Conservation (phyloP, 2,797 vertebrate genomes). For the Nyctalus aviator region DNA sequence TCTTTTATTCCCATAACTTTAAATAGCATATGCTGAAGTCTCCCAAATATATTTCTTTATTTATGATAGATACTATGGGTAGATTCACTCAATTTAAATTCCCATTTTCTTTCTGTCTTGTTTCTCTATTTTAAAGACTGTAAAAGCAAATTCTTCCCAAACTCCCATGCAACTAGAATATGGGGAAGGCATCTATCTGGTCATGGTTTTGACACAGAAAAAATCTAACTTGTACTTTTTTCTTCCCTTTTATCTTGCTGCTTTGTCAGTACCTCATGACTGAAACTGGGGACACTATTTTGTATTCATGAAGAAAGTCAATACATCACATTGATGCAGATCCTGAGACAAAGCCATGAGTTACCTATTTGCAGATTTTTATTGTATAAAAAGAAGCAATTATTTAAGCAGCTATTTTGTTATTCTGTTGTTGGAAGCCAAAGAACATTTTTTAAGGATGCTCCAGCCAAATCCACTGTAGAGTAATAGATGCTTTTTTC, state of each 20-base stretch:
- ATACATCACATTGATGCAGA: background rate
- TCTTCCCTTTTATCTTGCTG: background rate
- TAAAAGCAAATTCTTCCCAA: slow-evolving; percentile 20
- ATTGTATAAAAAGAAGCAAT: background rate
- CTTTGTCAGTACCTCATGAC: background rate
- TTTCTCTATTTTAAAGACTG: background rate
- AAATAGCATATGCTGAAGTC: background rate
- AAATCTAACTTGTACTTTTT: background rate
- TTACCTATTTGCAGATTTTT: background rate
- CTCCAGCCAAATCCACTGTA: background rate
- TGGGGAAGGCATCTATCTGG: background rate
- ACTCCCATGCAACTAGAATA: background rate
- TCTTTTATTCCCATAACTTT: background rate
- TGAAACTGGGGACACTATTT: background rate
- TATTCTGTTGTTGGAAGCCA: background rate
- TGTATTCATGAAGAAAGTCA: background rate
- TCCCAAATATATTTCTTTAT: background rate
- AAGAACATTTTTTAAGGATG: background rate
- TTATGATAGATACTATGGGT: background rate
- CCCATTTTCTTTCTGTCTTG: background rate
- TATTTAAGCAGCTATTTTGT: background rate
- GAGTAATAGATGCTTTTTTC: background rate
- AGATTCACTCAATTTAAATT: background rate
- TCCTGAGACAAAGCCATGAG: background rate
- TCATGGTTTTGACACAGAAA: background rate